Conservation (phyloP, 2,888 invertebrate species). For the Yponomeuta plumbellus region DNA sequence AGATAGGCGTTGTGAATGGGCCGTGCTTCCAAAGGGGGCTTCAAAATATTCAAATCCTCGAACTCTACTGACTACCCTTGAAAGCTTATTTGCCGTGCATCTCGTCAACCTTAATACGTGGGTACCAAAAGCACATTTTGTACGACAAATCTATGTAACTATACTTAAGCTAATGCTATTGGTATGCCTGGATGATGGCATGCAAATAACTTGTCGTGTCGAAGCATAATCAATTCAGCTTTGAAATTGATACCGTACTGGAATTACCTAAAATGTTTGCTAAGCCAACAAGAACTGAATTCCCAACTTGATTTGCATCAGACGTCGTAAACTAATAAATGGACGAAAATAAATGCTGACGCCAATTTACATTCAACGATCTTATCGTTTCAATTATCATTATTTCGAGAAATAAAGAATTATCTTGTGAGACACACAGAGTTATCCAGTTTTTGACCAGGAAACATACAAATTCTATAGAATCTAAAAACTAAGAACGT, state of each 20-base stretch:
- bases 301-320: not conserved
- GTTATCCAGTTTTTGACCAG: no score
- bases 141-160: not conserved
- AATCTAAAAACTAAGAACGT: no score
- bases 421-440: no score
- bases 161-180: not conserved
- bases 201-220: conserved; percentile 8
- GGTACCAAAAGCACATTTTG: not conserved
- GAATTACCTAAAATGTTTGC: conserved; percentile 7
- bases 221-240: conserved; percentile 8
- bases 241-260: not conserved
- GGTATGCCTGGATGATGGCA: conserved; percentile 3
- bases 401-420: no score
- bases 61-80: not conserved
- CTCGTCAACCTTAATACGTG: not conserved
- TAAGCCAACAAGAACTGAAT: not conserved
- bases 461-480: no score
- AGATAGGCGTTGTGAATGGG: conserved; percentile 40
- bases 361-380: not conserved
- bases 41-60: conserved; percentile 8
- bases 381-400: no score
- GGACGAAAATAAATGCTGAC: not conserved
- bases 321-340: not conserved
- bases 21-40: conserved; percentile 8
- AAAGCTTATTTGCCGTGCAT: not conserved